A percentile compares a stretch with the other conserved stretches of the same genome.
Conservation (phyloP, 2,113 vertebrate genomes). For the Rattus rattus region DNA sequence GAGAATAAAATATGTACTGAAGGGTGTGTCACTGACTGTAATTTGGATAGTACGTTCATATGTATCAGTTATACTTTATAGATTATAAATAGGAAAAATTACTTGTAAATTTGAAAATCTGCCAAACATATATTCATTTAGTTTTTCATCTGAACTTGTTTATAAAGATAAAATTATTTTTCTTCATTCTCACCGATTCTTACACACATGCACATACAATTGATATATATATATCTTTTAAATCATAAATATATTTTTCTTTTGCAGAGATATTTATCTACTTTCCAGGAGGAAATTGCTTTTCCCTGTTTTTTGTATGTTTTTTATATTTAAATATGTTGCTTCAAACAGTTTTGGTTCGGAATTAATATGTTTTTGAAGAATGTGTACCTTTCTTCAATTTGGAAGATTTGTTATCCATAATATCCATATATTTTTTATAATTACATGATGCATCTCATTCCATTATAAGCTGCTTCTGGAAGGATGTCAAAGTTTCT, state of each 20-base stretch:
- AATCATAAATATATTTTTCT: neutral
- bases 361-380: neutral
- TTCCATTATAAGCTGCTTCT: neutral
- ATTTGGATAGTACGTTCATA: neutral
- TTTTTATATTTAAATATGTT: neutral
- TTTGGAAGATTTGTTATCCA: neutral
- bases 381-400: neutral
- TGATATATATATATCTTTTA: neutral
- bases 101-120: neutral
- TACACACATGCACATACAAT: neutral
- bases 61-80: neutral
- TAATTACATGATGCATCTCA: neutral
- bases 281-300: rapidly evolving
- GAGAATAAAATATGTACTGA: neutral
- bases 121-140: neutral
- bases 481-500: neutral
- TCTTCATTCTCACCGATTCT: neutral
- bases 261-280: neutral
- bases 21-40: neutral
- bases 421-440: neutral
- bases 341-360: neutral
- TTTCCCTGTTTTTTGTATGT: neutral
- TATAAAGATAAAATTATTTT: neutral
- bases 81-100: neutral
- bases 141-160: neutral